Evolutionary conservation across 1,140 invertebrate genomes (phyloP), one percentile per base, ranked within the genome.

Genomic region (Hermetia illucens): DNA sequence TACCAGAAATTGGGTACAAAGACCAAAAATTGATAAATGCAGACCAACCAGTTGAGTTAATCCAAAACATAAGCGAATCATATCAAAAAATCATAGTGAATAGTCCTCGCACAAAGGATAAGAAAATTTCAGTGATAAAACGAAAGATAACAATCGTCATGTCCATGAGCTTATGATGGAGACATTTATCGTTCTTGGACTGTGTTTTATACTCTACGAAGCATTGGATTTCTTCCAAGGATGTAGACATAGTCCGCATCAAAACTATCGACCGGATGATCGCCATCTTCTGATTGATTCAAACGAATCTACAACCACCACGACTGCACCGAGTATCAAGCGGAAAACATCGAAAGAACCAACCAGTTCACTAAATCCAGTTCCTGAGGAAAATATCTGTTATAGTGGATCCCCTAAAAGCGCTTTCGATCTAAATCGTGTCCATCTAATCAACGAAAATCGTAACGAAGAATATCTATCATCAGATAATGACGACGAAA

Each of bases 201-300:
- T 60, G 49, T 60, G 57, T 59, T 60, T 60, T 51, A 57, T 60
- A 44, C 51, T 60, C 42, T 60, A 60, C 50, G 57, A 60, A 53
- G 57, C 57, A 53, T 57, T 60, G 53, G 57, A 60, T 55, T 60
- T 60, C 47, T 59, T 60, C 54, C 57, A 60, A 53, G 57, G 57
- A 52, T 60, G 57, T 49, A 55, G 55, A 12, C 52, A 60, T 47
- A 60, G 55, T 32, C 45, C 55, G 44, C 46, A 49, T 50, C 55
- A 13, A 44, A 36, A 47, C 53, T 31, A 55, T 50, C 37, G 55
- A 58, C 21, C 55, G 55, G 43, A 58, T 58, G 24, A 25, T 25
- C 6, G n/a, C 6, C 24, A 25, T 25, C n/a, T 25, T 8, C n/a
- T 25, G n/a, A n/a, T 8, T 25, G 24, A 25, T 25, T n/a, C n/a